Percentiles rank a stretch among this genome's conserved stretches.
Evolutionary conservation across 2,888 invertebrate genomes (phyloP).

Genomic region (Drosophila colorata): DNA sequence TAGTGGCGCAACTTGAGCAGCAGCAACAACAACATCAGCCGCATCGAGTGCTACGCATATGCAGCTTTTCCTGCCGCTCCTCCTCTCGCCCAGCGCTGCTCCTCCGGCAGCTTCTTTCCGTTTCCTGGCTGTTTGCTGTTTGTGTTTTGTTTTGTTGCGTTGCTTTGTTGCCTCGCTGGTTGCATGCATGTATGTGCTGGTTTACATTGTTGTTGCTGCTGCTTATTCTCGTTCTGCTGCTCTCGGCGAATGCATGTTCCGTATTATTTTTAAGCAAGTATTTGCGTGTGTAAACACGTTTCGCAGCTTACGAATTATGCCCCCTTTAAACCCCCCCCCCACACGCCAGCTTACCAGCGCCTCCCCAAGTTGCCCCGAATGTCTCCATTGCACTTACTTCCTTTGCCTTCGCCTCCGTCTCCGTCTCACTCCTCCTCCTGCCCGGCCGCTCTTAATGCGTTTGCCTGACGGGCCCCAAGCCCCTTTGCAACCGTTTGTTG

Average conservation of each 20-base stretch:
- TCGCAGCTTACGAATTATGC: conserved; percentile 74
- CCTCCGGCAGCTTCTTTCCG: conserved; percentile 46
- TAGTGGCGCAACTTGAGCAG: conserved; percentile 53
- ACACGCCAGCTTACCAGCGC: no score
- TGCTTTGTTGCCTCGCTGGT: conserved; percentile 16
- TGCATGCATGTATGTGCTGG: conserved; percentile 12
- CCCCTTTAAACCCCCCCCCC: not conserved
- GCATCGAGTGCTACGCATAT: conserved; percentile 41
- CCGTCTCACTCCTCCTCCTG: conserved; percentile 7
- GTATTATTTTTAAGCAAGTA: conserved; percentile 74
- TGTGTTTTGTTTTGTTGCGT: conserved; percentile 17
- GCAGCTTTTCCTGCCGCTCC: conserved; percentile 31
- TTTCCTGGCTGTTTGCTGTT: conserved; percentile 52
- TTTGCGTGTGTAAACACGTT: conserved; percentile 81
- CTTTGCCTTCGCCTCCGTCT: no score
- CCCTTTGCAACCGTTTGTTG: no score
- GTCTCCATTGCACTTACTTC: conserved; percentile 43
- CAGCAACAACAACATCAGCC: conserved; percentile 13
- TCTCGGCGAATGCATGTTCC: conserved; percentile 56
- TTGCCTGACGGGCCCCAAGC: conserved; percentile 10
- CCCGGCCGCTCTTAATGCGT: conserved; percentile 41
- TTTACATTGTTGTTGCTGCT: conserved; percentile 35
- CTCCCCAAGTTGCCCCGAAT: conserved; percentile 8
- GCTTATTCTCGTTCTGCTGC: conserved; percentile 30
- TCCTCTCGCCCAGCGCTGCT: conserved; percentile 9